Evolutionary conservation across 2,797 vertebrate species (phyloP).

Genomic region (Clarias platycephalus): DNA sequence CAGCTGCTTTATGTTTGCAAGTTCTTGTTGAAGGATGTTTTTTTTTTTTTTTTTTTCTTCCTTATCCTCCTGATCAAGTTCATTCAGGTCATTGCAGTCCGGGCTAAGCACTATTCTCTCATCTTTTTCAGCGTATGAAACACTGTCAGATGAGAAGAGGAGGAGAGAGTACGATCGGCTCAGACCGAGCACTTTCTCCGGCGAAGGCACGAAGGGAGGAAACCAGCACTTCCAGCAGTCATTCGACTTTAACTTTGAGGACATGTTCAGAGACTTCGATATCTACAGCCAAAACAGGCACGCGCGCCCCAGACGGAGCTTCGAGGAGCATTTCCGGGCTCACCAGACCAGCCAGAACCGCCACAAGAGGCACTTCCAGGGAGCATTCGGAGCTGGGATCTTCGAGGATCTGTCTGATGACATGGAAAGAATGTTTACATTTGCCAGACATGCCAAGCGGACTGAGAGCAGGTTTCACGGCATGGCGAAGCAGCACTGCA

Average conservation of each 20-base stretch:
- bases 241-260: constrained; percentile 89
- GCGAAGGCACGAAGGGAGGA: constrained; percentile 65
- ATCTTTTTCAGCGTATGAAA: constrained; percentile 87
- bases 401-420: constrained; percentile 92
- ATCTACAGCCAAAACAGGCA: constrained; percentile 85
- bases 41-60: not conserved
- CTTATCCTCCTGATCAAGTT: not conserved
- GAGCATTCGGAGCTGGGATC: constrained; percentile 66
- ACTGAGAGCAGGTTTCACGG: constrained; percentile 83
- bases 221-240: constrained; percentile 76
- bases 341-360: constrained; percentile 79
- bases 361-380: constrained; percentile 76
- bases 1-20: not conserved
- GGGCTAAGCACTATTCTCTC: constrained; percentile 59
- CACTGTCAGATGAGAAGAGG: constrained; percentile 85
- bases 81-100: not conserved
- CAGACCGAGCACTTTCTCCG: constrained; percentile 70
- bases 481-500: constrained; percentile 88
- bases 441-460: constrained; percentile 77
- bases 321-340: constrained; percentile 85
- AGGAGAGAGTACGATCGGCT: constrained; percentile 85
- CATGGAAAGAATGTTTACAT: constrained; percentile 94
- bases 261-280: constrained; percentile 92
- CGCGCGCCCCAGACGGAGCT: constrained; percentile 83
- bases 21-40: not conserved